Base-by-base conservation (phyloP, 2,888 invertebrate species). In the Phengaris alcon region DNA sequence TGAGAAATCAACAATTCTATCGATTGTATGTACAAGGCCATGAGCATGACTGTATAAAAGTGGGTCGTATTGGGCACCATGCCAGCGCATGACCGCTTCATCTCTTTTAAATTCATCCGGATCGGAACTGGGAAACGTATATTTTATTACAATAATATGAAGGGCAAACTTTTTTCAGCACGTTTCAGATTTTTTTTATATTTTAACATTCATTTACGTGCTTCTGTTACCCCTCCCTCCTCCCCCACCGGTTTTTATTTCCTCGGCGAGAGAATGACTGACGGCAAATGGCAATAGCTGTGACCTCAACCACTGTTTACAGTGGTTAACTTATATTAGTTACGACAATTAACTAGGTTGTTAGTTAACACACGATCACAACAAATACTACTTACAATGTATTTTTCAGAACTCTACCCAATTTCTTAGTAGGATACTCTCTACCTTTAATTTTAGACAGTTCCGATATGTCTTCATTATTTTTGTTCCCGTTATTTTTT, bases 211-310 rank as follows among this genome's bases (percentile, higher is more conserved):
- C 51, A 51, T 64, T 54, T 54, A 55, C n/a, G 22, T 51, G 35
- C 8, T 51, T 75, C 51, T 46, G 69, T 75, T 70, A 22, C 54
- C 68, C 35, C 35, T 69, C 6, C 44, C 54, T n/a, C 13, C 35
- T 69, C 10, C 44, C 54, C 35, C 13, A 77, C 73, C 76, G 78
- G 78, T 77, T 80, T 72, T 72, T 22, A 35, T 52, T 72, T 54
- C n/a, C 81, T 81, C 82, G 76, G 81, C 82, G 83, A 84, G 83
- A 83, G 83, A 79, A 78, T 79, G 78, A 79, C 74, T 57, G 64
- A 68, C 77, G 79, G 79, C 77, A 76, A 46, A 68, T 76, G 79
- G 79, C 77, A 76, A 46, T n/a, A 59, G 75, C 74, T 52, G 64
- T 64, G 59, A 64, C 64, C 64, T 12, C 1, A 6, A 59, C 59